A percentile compares a stretch with the other conserved stretches of the same genome.
Conservation (phyloP, 1,140 invertebrate genomes). For the Araneus ventricosus region DNA sequence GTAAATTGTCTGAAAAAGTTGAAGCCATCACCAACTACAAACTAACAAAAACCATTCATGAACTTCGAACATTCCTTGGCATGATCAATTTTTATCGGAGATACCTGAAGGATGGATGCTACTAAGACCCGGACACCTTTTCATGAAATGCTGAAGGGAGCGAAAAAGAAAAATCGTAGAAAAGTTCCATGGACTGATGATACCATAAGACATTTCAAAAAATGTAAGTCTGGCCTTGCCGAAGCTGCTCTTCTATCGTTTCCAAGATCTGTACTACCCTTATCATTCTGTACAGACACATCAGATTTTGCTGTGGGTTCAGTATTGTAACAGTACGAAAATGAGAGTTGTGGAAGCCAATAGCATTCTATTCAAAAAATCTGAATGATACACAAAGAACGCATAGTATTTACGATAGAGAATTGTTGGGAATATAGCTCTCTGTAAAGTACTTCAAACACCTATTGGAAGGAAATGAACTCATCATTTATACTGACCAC, state of each 20-base stretch:
- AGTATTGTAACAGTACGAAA: conserved; percentile 72
- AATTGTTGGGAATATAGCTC: conserved; percentile 76
- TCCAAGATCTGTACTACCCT: background rate
- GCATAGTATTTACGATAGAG: conserved; percentile 76
- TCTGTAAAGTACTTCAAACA: conserved; percentile 21
- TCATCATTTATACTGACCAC: background rate
- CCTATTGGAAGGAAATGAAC: background rate
- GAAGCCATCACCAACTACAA: no score
- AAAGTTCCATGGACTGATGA: no score
- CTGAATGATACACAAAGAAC: conserved; percentile 68
- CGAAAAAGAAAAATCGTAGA: no score
- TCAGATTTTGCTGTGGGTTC: conserved; percentile 65
- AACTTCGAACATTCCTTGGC: no score
- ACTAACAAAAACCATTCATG: no score
- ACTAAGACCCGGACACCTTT: no score
- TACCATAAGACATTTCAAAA: no score
- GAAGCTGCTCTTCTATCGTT: background rate
- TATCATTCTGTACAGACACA: conserved; percentile 74
- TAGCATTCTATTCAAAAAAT: conserved; percentile 75
- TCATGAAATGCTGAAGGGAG: no score
- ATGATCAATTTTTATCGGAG: no score
- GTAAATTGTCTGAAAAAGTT: no score
- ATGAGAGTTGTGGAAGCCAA: conserved; percentile 44
- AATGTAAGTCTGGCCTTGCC: no score
- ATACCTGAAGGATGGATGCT: no score